Conservation (phyloP, 2,888 invertebrate genomes). For the Limenitis camilla region DNA sequence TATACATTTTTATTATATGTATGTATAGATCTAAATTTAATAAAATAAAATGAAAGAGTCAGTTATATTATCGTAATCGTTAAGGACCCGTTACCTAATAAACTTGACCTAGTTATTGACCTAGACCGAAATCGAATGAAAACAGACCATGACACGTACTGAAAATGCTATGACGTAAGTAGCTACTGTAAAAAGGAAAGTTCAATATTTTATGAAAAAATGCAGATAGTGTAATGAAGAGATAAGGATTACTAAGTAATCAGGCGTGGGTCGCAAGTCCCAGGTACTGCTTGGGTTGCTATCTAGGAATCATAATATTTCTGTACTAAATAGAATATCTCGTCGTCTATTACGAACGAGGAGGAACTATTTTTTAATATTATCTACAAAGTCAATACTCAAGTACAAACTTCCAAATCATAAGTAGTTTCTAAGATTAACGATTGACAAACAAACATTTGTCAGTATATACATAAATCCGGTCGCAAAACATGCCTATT, state of each 20-base stretch:
- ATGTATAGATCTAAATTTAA: not conserved
- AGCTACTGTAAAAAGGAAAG: not conserved
- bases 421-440: not conserved
- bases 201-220: not conserved
- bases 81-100: conserved; percentile 2
- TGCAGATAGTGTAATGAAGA: no score
- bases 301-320: no score
- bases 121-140: conserved; percentile 16
- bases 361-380: no score
- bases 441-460: not conserved
- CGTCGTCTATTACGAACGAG: no score
- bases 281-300: no score
- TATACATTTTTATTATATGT: not conserved
- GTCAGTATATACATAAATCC: not conserved
- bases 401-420: not conserved
- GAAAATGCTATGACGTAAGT: conserved; percentile 4
- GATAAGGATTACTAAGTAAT: no score
- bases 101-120: conserved; percentile 19
- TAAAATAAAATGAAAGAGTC: not conserved
- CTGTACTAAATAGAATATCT: not conserved
- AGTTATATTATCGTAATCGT: not conserved
- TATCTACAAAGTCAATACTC: no score
- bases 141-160: conserved; percentile 8
- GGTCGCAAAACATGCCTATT: not conserved
- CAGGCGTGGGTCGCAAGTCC: no score